A percentile compares a stretch with the other conserved stretches of the same genome.
Conservation (phyloP, 2,888 invertebrate genomes). For the Rhagium mordax region DNA sequence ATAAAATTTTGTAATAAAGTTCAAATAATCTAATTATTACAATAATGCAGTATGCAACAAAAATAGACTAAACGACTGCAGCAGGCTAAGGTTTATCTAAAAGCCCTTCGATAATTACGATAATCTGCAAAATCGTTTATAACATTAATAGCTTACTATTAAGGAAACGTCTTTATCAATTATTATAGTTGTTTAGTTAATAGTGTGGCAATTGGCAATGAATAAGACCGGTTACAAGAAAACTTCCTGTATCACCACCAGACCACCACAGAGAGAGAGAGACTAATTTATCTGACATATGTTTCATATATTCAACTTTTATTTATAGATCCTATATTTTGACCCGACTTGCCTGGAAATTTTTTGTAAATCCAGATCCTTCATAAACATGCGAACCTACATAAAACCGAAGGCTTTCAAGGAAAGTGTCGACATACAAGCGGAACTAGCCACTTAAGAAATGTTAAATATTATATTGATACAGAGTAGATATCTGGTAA, state of each 20-base stretch:
- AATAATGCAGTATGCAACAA: too few species aligned
- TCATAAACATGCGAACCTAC: slow-evolving; percentile 13
- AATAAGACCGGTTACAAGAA: not conserved
- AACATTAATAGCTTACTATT: too few species aligned
- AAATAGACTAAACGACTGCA: too few species aligned
- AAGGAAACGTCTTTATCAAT: too few species aligned
- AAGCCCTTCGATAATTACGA: too few species aligned
- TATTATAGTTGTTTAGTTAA: too few species aligned
- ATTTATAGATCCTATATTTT: slow-evolving; percentile 20
- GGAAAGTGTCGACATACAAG: slow-evolving; percentile 12
- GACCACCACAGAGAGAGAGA: not conserved
- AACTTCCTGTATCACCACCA: not conserved
- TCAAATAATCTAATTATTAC: too few species aligned
- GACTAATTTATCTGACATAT: not conserved
- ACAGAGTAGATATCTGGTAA: not conserved
- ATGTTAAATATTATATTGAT: not conserved
- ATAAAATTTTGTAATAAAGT: too few species aligned
- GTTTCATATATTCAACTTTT: slow-evolving; percentile 7
- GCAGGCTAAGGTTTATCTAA: too few species aligned
- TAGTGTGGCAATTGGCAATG: too few species aligned
- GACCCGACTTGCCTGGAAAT: slow-evolving; percentile 15
- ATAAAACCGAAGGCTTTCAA: slow-evolving; percentile 12
- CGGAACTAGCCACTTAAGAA: slow-evolving; percentile 16
- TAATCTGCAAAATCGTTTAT: too few species aligned
- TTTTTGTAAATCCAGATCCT: slow-evolving; percentile 17